Base-by-base conservation (phyloP, 2,888 invertebrate species). In the Ischnura elegans region DNA sequence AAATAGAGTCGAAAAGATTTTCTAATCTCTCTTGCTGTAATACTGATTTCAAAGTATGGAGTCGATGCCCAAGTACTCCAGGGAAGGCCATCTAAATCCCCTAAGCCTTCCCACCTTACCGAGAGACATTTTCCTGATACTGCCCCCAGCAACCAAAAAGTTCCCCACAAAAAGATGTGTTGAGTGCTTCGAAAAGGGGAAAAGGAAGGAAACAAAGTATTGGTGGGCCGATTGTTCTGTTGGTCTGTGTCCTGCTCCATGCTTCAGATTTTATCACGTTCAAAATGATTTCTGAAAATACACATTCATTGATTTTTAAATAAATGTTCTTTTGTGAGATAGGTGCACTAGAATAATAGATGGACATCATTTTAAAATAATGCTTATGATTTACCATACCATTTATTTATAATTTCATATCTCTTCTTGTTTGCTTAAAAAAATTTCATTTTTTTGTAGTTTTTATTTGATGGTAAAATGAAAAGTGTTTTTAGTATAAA, bases 71-170 rank as follows among this genome's bases (percentile, higher is more conserved):
- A 46, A 29, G n/a, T 5, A 21, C 10, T 46, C 87, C n/a, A 46
- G n/a, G 87, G 47, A 87, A 87, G 87, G 47, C 87, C 87, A 21
- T 46, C 47, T 10, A 87, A 42, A 43, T 85, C 42, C 36, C 85
- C 85, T 45, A 43, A n/a, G 43, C 45, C 87, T 21, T 45, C 87
- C 25, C 45, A 46, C 25, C 43, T 87, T 25, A 45, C 45, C n/a
- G 45, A 87, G 25, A 87, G 25, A 87, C 13, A 87, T 45, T 87
- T 87, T 45, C 87, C 45, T 45, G 45, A 45, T n/a, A 45, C 45
- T 87, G 46, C 45, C 45, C 42, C 45, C 87, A 42, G 25, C 87
- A 87, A 45, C 87, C 42, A 45, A 84, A 42, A 84, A 84, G 84
- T 29, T 16, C 84, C 84, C 84, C 10, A 5, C 36, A 29, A 87